phyloP scores from a whole-genome alignment of 2,888 invertebrate species.

The Eristalis arbustorum region DNA sequence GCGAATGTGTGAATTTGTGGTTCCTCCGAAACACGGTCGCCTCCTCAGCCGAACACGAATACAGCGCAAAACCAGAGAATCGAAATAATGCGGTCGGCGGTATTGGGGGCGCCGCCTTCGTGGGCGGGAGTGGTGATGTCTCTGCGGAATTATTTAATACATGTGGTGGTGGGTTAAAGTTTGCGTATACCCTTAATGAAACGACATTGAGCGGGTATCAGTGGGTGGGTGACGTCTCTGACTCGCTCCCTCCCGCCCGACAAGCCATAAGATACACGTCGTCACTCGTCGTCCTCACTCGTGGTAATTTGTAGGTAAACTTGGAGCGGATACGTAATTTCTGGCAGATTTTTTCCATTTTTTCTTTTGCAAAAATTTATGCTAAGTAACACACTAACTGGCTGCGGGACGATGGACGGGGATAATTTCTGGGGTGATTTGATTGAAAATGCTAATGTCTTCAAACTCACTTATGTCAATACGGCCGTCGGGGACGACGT shows the following conservation, averaged over 20 bases:
- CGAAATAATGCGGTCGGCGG: background rate
- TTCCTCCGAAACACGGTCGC: background rate
- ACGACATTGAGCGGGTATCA: slow-evolving; percentile 31
- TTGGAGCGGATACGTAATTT: background rate
- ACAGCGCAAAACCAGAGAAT: background rate
- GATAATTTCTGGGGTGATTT: slow-evolving; percentile 25
- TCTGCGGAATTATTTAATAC: slow-evolving; percentile 9
- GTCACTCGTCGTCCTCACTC: no score
- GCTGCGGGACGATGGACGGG: background rate
- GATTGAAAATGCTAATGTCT: slow-evolving; percentile 47
- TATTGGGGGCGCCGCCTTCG: background rate
- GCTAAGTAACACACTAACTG: slow-evolving; percentile 42
- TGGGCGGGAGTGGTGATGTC: background rate
- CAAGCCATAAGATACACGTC: background rate
- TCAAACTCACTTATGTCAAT: slow-evolving; percentile 43
- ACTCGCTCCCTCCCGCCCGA: background rate
- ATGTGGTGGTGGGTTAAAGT: slow-evolving; percentile 25
- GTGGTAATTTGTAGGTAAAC: slow-evolving; percentile 39
- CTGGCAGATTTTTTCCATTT: background rate
- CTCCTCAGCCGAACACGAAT: background rate
- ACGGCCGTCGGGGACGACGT: background rate
- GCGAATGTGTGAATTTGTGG: background rate
- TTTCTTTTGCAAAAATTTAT: slow-evolving; percentile 26
- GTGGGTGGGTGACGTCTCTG: no score
- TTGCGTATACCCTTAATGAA: slow-evolving; percentile 27